Conservation (phyloP, 2,888 invertebrate species). For the Alentia gelatinosa region DNA sequence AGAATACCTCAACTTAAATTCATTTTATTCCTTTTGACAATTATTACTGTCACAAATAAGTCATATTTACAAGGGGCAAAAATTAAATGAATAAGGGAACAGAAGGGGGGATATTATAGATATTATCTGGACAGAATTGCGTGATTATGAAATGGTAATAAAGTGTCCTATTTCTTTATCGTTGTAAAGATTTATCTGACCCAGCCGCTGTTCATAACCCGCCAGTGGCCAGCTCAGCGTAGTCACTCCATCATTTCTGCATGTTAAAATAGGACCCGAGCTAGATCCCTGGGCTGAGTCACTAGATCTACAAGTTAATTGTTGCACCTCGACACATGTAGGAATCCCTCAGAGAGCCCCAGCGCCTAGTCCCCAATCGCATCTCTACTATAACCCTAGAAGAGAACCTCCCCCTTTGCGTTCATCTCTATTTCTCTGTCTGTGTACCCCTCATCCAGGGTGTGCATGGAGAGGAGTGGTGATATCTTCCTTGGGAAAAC, state of each 20-base stretch:
- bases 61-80: too few relatives aligned
- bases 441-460: too few relatives aligned
- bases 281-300: not conserved
- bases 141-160: not conserved
- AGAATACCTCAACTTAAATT: too few relatives aligned
- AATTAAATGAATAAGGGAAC: not conserved
- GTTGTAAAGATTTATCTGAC: not conserved
- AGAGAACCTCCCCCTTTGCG: too few relatives aligned
- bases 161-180: not conserved
- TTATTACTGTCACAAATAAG: too few relatives aligned
- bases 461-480: too few relatives aligned
- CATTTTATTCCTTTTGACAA: too few relatives aligned
- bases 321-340: conserved; percentile 19
- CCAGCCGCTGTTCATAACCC: not conserved
- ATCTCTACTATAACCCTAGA: not conserved
- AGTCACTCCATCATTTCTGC: not conserved
- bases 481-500: conserved; percentile 6
- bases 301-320: conserved; percentile 43
- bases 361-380: not conserved
- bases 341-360: not conserved
- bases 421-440: too few relatives aligned
- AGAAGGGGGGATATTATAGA: not conserved
- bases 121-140: not conserved
- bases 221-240: not conserved
- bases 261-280: not conserved